Conservation (phyloP, 2,113 vertebrate genomes). For the Phaetusa simplex region DNA sequence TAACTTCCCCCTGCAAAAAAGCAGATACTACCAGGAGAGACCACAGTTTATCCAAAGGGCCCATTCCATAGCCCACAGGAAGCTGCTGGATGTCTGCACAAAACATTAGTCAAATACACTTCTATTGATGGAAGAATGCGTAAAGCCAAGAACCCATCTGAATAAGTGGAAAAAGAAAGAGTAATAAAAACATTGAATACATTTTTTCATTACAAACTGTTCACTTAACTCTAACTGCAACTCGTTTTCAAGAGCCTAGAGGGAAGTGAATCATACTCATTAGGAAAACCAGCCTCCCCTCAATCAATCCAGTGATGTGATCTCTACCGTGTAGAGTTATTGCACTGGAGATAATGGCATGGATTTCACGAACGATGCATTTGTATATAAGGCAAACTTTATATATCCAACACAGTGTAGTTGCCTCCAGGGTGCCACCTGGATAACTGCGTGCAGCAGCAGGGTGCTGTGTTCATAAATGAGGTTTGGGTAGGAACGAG, state of each 20-base stretch:
- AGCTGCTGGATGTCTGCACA: not conserved
- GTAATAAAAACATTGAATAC: not conserved
- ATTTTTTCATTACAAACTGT: not conserved
- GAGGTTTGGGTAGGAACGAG: not conserved
- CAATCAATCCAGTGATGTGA: not conserved
- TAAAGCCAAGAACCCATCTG: not conserved
- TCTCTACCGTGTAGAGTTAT: not conserved
- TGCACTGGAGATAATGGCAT: not conserved
- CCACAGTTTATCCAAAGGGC: not conserved
- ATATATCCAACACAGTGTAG: not conserved
- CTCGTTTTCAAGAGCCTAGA: conserved; percentile 4
- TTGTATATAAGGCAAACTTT: not conserved
- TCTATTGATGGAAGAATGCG: not conserved
- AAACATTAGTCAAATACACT: not conserved
- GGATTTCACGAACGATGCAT: not conserved
- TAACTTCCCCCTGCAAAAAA: not conserved
- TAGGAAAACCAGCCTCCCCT: conserved; percentile 29
- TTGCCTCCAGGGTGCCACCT: not conserved
- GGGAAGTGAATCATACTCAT: conserved; percentile 16
- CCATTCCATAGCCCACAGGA: not conserved
- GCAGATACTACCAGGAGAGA: not conserved
- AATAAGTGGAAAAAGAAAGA: not conserved
- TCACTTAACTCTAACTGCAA: conserved; percentile 7
- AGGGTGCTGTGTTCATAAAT: not conserved
- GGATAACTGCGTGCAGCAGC: not conserved